Conservation (phyloP, 2,113 vertebrate species). For the Lycocorax pyrrhopterus region DNA sequence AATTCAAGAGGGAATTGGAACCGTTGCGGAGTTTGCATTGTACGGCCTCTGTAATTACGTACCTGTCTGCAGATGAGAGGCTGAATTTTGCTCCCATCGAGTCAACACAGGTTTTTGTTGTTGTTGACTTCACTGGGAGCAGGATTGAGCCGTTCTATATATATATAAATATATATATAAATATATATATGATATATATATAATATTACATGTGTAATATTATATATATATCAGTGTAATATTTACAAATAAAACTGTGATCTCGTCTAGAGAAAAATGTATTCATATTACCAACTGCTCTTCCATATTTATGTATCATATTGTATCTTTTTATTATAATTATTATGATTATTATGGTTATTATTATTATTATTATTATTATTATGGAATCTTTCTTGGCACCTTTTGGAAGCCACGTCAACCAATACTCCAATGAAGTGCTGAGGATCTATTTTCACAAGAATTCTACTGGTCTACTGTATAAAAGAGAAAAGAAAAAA, state of each 20-base stretch:
- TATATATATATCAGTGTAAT: constrained; percentile 79
- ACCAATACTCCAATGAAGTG: constrained; percentile 76
- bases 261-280: constrained; percentile 80
- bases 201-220: constrained; percentile 74
- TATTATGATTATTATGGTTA: constrained; percentile 73
- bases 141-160: constrained; percentile 65
- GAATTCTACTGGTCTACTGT: constrained; percentile 89
- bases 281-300: constrained; percentile 80
- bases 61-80: constrained; percentile 69
- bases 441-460: constrained; percentile 79
- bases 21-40: constrained; percentile 68
- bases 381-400: constrained; percentile 76
- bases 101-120: constrained; percentile 28
- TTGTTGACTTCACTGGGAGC: constrained; percentile 50
- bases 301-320: constrained; percentile 83
- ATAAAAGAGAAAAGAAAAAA: constrained; percentile 64
- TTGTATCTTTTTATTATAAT: constrained; percentile 79
- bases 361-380: constrained; percentile 63
- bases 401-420: constrained; percentile 80
- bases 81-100: constrained; percentile 66
- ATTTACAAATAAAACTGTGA: constrained; percentile 85
- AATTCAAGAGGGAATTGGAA: constrained; percentile 68
- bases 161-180: constrained; percentile 74
- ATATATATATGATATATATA: constrained; percentile 74
- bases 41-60: constrained; percentile 73